A percentile compares a stretch with the other conserved stretches of the same genome.
Evolutionary conservation across 92 coral and sea anemone genomes (phyloP).

Genomic region (Isaurus tuberculatus): DNA sequence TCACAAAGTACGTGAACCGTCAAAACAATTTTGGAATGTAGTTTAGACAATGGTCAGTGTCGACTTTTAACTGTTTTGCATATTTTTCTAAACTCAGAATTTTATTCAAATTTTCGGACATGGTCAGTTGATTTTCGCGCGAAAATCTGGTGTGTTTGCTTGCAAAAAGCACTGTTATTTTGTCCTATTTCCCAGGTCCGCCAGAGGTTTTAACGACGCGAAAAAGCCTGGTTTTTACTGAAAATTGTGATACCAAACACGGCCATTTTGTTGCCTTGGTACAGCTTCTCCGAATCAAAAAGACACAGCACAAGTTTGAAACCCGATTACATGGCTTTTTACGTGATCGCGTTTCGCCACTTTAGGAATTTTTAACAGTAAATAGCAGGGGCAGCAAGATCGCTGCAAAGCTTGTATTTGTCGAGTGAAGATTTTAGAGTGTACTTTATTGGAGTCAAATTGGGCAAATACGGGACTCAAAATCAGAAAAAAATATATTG

Average conservation of each 20-base stretch:
- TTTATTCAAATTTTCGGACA: too few species aligned
- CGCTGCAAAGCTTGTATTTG: neutral
- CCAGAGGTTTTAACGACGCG: conserved; percentile 4
- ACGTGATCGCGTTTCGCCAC: neutral
- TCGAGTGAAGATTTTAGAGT: neutral
- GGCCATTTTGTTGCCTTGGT: neutral
- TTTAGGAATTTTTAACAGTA: neutral
- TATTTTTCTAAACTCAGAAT: too few species aligned
- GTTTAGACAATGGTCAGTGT: too few species aligned
- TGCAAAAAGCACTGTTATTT: too few species aligned
- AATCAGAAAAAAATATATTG: neutral
- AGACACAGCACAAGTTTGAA: neutral
- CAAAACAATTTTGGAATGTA: too few species aligned
- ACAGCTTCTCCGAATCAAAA: conserved; percentile 3
- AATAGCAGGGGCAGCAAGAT: conserved; percentile 2
- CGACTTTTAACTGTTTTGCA: too few species aligned
- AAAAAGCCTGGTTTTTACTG: conserved; percentile 5
- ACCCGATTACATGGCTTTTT: neutral
- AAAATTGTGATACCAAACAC: conserved; percentile 4
- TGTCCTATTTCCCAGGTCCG: too few species aligned
- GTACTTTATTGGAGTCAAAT: neutral
- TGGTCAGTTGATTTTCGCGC: too few species aligned
- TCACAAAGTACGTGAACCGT: too few species aligned
- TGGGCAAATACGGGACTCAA: neutral
- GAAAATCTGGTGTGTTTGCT: too few species aligned